Percentiles rank a stretch among this genome's conserved stretches.
phyloP scores from a whole-genome alignment of 2,888 invertebrate species.

The Brachylomia viminalis region DNA sequence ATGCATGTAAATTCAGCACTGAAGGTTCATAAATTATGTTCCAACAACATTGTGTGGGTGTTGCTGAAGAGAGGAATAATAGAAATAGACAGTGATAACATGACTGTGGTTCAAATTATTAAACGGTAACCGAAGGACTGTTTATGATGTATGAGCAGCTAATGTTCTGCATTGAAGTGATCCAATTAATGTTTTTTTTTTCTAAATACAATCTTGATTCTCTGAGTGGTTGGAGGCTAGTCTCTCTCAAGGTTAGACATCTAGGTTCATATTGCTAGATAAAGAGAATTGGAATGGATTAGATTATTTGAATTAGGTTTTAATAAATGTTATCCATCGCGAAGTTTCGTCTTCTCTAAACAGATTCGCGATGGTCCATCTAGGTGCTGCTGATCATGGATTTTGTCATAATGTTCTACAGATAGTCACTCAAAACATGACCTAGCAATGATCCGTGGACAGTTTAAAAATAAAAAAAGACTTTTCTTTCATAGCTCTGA shows the following conservation, averaged over 20 bases:
- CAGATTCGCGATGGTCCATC: background rate
- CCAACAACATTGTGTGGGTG: constrained; percentile 37
- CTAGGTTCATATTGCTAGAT: background rate
- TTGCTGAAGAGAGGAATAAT: background rate
- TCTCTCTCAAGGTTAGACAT: constrained; percentile 6
- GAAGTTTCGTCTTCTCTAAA: background rate
- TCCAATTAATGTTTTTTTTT: background rate
- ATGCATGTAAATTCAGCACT: constrained; percentile 23
- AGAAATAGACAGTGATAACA: constrained; percentile 9
- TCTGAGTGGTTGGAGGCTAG: background rate
- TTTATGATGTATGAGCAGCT: constrained; percentile 24
- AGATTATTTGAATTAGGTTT: too few relatives aligned
- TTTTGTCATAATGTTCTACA: background rate
- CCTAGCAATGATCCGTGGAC: background rate
- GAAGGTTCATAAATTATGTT: constrained; percentile 35
- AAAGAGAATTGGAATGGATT: too few relatives aligned
- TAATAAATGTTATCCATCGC: background rate
- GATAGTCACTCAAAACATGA: background rate
- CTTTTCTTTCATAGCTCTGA: background rate
- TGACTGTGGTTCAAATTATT: constrained; percentile 21
- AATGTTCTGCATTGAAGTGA: background rate
- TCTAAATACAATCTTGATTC: background rate
- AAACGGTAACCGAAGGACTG: constrained; percentile 3
- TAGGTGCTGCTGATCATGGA: background rate
- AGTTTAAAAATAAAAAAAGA: constrained; percentile 1